Evolutionary conservation across 1,140 invertebrate genomes (phyloP).

Genomic region (Atta texana): DNA sequence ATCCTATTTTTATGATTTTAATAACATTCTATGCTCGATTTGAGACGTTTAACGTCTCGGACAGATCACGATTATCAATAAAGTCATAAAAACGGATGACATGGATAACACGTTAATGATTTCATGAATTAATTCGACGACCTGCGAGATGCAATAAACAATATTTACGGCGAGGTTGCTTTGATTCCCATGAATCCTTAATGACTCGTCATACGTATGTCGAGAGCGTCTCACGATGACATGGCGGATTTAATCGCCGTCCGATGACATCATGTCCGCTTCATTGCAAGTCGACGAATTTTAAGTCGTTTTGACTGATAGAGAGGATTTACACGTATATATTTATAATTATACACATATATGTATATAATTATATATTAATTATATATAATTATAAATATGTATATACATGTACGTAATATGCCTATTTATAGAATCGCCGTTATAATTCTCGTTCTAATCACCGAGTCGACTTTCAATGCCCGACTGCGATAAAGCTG

Average conservation of each 20-base stretch:
- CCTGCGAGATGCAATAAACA: slow-evolving; percentile 34
- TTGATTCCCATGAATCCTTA: slow-evolving; percentile 28
- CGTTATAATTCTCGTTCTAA: background rate
- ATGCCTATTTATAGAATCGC: background rate
- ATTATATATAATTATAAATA: background rate
- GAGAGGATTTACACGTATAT: slow-evolving; percentile 16
- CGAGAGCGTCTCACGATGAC: slow-evolving; percentile 59
- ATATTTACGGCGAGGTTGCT: slow-evolving; percentile 4
- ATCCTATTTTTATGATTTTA: slow-evolving; percentile 16
- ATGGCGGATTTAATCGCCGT: slow-evolving; percentile 66
- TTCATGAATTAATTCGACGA: slow-evolving; percentile 23
- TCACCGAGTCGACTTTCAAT: background rate
- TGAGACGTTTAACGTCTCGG: background rate
- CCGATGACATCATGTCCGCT: slow-evolving; percentile 61
- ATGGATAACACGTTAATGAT: background rate
- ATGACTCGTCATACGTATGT: slow-evolving; percentile 38
- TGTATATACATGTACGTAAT: too few species aligned
- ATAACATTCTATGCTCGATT: background rate
- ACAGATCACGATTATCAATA: background rate
- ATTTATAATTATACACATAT: too few species aligned
- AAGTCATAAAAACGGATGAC: slow-evolving; percentile 33
- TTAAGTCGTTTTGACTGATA: slow-evolving; percentile 26
- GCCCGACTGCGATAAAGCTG: background rate
- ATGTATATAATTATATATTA: too few species aligned
- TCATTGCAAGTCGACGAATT: slow-evolving; percentile 59